Percentiles rank a stretch among this genome's conserved stretches.
Conservation (phyloP, 2,113 vertebrate species). For the Herpailurus yagouaroundi region DNA sequence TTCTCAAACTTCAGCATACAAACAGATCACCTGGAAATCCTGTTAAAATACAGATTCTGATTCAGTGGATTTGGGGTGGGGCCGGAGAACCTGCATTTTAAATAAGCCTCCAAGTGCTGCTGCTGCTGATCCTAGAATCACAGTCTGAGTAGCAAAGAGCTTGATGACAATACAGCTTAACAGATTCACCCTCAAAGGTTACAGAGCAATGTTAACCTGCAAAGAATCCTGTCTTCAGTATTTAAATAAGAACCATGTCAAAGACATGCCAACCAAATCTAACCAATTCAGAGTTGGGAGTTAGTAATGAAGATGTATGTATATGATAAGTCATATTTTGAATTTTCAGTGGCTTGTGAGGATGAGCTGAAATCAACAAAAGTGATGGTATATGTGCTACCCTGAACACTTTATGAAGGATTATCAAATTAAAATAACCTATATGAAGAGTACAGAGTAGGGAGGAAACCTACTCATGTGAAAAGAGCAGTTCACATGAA, state of each 20-base stretch:
- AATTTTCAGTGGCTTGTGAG: background rate
- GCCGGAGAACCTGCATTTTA: background rate
- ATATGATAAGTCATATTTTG: background rate
- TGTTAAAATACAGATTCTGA: conserved; percentile 47
- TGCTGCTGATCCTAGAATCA: background rate
- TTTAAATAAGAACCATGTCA: background rate
- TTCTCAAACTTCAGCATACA: conserved; percentile 18
- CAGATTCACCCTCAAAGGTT: conserved; percentile 2
- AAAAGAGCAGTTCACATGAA: background rate
- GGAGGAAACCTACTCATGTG: background rate
- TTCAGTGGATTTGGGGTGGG: background rate
- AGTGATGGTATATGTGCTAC: background rate
- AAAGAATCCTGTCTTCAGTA: background rate
- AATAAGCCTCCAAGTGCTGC: background rate
- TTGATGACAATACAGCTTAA: background rate
- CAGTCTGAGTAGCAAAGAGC: background rate
- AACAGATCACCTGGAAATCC: background rate
- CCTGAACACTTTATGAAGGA: background rate
- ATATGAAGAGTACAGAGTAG: background rate
- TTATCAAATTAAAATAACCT: background rate
- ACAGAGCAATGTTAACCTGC: background rate
- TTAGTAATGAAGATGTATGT: background rate
- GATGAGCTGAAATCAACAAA: conserved; percentile 19
- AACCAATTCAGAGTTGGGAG: background rate
- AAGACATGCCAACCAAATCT: conserved; percentile 8